Base-by-base conservation (phyloP, 2,888 invertebrate genomes). In the Gisinianus flammeolus region DNA sequence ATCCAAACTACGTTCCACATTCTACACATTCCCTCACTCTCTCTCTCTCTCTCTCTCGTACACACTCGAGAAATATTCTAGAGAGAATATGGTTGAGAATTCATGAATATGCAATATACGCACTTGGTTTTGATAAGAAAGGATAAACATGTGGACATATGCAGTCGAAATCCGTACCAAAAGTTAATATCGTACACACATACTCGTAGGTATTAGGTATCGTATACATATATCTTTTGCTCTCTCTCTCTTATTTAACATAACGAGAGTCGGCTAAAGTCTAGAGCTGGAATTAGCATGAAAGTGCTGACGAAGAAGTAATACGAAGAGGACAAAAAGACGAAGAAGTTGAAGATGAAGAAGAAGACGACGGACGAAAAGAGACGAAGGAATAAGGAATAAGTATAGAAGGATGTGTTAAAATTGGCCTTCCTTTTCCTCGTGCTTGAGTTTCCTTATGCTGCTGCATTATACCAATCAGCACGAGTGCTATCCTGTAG, bases 391-490 rank as follows among this genome's bases (percentile, higher is more conserved):
- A 58, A 58, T 5, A 58, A 58, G 58, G 19, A 19, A 58, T 12
- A 28, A 66, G n/a, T 3, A 28, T 26, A 66, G 31, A 66, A n/a
- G 66, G 28, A 31, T 5, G 22, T 58, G 56, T 58, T 58, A 58
- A 58, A 58, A 58, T 58, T 58, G 56, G 56, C 16, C 56, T 58
- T 58, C n/a, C 16, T n/a, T 58, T 22, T 58, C 8, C 8, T 56
- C 19, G 58, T 58, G 44, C 44, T 54, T 70, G 52, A 22, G 52
- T 35, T 52, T 35, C 52, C 52, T 52, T 31, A 73, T 77, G 64
- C 44, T 77, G 67, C 64, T 58, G 44, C 64, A 58, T 74, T 67
- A 76, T 76, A 77, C 77, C 80, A 80, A 80, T 79, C 80, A 80
- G 69, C 80, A 80, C 79, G 75, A 80, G 74, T 62, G 58, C 71